Conservation (phyloP, 92 coral and sea anemone genomes). For the Zoanthus solanderi region DNA sequence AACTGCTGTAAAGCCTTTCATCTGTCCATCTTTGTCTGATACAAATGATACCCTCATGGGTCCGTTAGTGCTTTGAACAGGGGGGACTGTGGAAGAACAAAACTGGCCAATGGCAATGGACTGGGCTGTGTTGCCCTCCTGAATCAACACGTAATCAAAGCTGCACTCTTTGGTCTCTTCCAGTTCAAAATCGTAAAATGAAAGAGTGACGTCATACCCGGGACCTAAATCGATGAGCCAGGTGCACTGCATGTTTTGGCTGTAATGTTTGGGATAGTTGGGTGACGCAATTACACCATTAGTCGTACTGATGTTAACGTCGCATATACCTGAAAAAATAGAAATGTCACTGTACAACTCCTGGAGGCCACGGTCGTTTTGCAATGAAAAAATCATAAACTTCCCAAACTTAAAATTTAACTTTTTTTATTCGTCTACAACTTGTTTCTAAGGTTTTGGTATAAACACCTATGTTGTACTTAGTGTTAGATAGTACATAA, state of each 20-base stretch:
- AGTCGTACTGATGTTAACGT: background rate
- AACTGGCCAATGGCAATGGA: constrained; percentile 29
- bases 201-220: constrained; percentile 33
- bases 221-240: constrained; percentile 42
- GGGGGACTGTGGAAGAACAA: constrained; percentile 43
- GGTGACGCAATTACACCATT: constrained; percentile 26
- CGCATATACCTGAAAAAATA: constrained; percentile 35
- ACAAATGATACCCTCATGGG: constrained; percentile 39
- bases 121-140: constrained; percentile 25
- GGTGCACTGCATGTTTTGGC: background rate
- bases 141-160: constrained; percentile 35
- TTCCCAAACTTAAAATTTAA: no score
- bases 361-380: background rate
- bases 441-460: no score
- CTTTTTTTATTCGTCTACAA: no score
- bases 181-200: constrained; percentile 27
- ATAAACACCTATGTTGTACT: no score
- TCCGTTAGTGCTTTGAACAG: constrained; percentile 18
- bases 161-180: constrained; percentile 31
- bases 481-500: no score
- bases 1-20: constrained; percentile 19
- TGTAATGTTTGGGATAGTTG: constrained; percentile 16
- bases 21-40: constrained; percentile 10
- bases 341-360: background rate
- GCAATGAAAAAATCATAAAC: background rate